Conservation (phyloP, 2,113 vertebrate species). For the Neoarius graeffei region DNA sequence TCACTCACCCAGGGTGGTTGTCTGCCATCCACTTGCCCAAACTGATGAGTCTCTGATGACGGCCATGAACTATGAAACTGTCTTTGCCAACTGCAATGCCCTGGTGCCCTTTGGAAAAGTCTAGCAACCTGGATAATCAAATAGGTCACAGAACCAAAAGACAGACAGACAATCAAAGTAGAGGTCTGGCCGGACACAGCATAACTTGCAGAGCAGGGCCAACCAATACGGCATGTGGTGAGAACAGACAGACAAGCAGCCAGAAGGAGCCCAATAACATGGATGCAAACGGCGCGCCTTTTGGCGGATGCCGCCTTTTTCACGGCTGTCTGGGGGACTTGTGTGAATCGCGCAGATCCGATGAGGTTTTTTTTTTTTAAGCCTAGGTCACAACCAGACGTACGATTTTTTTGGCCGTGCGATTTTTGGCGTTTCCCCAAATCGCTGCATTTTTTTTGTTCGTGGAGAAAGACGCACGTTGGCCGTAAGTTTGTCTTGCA, state of each 20-base stretch:
- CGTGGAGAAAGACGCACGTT: too few relatives aligned
- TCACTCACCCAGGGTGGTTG: conserved; percentile 85
- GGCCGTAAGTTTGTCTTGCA: too few relatives aligned
- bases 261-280: too few relatives aligned
- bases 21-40: conserved; percentile 95
- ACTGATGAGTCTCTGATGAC: conserved; percentile 86
- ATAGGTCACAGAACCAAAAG: background rate
- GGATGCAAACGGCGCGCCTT: too few relatives aligned
- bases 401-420: too few relatives aligned
- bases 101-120: conserved; percentile 98
- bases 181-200: background rate
- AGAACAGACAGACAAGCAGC: background rate
- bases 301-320: too few relatives aligned
- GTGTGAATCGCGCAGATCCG: too few relatives aligned
- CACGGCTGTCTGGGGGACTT: too few relatives aligned
- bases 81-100: conserved; percentile 88
- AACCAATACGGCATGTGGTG: background rate
- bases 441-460: too few relatives aligned
- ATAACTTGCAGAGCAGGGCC: background rate
- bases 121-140: conserved; percentile 80
- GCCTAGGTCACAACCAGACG: too few relatives aligned
- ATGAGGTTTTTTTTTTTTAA: too few relatives aligned
- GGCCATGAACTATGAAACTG: conserved; percentile 80
- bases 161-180: background rate
- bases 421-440: too few relatives aligned